These are phyloP conservation scores for Pristionchus maxplancki DNA, from an alignment of 2,888 invertebrate species.

Conservation along the genomic window DNA sequence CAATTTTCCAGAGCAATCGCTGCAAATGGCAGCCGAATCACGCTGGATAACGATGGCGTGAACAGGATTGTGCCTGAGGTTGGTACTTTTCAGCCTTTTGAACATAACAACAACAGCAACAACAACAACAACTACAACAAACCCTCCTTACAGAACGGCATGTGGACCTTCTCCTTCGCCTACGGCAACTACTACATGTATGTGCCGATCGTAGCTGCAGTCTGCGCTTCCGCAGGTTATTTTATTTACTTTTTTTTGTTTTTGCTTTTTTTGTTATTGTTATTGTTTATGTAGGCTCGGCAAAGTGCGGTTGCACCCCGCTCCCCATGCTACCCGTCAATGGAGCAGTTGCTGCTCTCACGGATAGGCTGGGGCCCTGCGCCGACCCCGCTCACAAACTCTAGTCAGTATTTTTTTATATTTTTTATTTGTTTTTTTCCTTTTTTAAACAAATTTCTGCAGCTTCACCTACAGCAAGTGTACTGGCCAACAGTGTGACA, in stretches of 20 bases:
- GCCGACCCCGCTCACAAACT: background rate
- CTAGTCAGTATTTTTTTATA: background rate
- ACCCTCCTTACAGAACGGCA: background rate
- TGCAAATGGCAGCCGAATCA: background rate
- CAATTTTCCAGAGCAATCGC: background rate
- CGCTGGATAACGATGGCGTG: background rate
- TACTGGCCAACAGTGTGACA: background rate
- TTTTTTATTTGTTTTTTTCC: too few species aligned
- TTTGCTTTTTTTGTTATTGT: background rate
- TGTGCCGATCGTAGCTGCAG: background rate
- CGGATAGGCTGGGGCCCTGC: background rate
- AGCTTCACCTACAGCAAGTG: background rate
- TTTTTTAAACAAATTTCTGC: too few species aligned
- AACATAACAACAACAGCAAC: too few species aligned
- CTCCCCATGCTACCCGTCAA: background rate
- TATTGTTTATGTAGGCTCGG: background rate
- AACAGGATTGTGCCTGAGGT: background rate
- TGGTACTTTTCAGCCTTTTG: too few species aligned
- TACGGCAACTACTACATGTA: background rate
- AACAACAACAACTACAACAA: too few species aligned
- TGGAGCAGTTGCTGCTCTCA: background rate
- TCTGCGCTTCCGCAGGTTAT: background rate
- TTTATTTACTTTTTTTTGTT: too few species aligned
- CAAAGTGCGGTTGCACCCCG: background rate
- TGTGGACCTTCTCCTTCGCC: background rate